Base-by-base conservation (phyloP, 1,140 invertebrate genomes). In the Brachionus sp. region DNA sequence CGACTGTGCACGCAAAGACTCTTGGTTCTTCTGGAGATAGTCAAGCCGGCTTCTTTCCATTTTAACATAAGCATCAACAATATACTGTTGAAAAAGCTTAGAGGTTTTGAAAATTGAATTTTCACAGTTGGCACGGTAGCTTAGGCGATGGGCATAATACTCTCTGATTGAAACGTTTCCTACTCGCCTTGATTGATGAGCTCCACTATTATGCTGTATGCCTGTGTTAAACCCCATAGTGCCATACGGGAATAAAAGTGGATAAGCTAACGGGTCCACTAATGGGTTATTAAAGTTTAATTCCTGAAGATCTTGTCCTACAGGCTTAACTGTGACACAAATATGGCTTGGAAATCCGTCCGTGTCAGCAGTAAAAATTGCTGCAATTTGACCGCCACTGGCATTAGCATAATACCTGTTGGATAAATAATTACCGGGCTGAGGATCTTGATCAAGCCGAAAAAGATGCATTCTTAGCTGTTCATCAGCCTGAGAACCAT, bases 21-120 rank as follows among this genome's bases (percentile, higher is more conserved):
- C 25, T 33, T 83, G 82, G 37, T 83, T 50, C n/a, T 3, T 10
- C 35, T 35, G 25, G 0, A 44, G n/a, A 82, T 46, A 88, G 42
- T 85, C 33, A 9, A 89, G 64, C 44, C 86, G 84, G 70, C 87
- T 84, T 37, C 85, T 85, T 84, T 89, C 86, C 16, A 86, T 86
- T 85, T 88, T 88, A 3, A 84, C 87, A 86, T 86, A 90, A 19
- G 77, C 50, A 68, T 64, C 50, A 3, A 82, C 77, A 19, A 82
- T 64, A 82, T 64, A 35, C 12, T 82, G 50, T 35, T 82, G 77
- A n/a, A 82, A 82, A 2, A 82, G 29, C 25, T 68, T 82, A 29
- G 50, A 29, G 3, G 50, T 29, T 23, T 82, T 33, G 35, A 62
- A 42, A 35, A 82, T 82, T 12, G n/a, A 12, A 82, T 37, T 82